phyloP scores from a whole-genome alignment of 2,797 vertebrate species.

The Notamacropus eugenii region DNA sequence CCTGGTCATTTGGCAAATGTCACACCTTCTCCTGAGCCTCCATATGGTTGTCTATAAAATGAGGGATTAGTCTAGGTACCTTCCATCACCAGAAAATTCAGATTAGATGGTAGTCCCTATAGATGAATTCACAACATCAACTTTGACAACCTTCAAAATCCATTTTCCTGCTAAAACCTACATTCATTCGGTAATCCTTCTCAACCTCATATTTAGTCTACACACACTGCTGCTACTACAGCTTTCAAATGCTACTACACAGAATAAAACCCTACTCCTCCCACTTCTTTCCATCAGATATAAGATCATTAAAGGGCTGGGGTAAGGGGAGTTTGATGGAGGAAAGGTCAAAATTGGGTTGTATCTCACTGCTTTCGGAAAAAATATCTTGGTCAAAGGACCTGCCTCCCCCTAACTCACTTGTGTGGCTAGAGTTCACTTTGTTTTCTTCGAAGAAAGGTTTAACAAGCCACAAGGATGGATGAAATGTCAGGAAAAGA shows the following conservation, averaged over 20 bases:
- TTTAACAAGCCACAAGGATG: not conserved
- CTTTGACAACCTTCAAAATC: not conserved
- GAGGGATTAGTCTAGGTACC: not conserved
- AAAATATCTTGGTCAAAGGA: not conserved
- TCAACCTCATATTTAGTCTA: not conserved
- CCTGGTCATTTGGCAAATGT: not conserved
- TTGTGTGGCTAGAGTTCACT: not conserved
- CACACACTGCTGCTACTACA: not conserved
- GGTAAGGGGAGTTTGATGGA: not conserved
- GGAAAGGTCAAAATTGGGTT: not conserved
- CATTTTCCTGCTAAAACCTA: not conserved
- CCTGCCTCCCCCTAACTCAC: not conserved
- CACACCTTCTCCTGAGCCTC: constrained; percentile 4
- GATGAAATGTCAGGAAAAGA: not conserved
- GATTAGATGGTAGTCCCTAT: not conserved
- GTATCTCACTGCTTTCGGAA: not conserved
- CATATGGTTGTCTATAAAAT: not conserved
- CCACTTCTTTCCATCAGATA: not conserved
- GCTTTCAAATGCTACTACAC: not conserved
- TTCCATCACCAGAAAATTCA: not conserved
- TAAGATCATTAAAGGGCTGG: not conserved
- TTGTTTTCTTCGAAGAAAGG: not conserved
- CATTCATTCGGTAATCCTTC: not conserved
- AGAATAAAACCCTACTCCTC: not conserved
- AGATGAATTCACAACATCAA: not conserved